Percentiles rank a stretch among this genome's conserved stretches.
Conservation (phyloP, 2,797 vertebrate species). For the Cyclopterus lumpus region DNA sequence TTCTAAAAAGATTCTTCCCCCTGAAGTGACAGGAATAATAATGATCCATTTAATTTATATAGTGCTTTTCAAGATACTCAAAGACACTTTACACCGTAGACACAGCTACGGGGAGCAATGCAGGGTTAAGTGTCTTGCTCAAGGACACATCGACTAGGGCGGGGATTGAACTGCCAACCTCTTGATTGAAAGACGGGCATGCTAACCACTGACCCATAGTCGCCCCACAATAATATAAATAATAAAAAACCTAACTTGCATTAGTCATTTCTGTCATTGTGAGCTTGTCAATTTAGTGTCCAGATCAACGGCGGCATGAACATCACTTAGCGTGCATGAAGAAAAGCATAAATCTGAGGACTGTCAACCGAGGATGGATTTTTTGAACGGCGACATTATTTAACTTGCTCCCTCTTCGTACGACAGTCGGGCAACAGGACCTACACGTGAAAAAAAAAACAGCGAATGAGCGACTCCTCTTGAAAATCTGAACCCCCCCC, state of each 20-base stretch:
- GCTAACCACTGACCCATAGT: no score
- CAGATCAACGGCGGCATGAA: background rate
- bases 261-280: conserved; percentile 27
- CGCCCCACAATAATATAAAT: no score
- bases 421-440: background rate
- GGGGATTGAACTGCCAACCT: no score
- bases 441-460: background rate
- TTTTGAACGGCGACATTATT: conserved; percentile 3
- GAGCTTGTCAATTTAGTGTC: conserved; percentile 23
- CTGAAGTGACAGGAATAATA: background rate
- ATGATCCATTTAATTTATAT: no score
- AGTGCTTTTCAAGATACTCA: no score
- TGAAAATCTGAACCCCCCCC: conserved; percentile 7
- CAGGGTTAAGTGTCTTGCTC: no score
- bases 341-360: conserved; percentile 16
- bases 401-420: background rate
- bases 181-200: no score
- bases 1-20: background rate
- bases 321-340: conserved; percentile 15
- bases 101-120: no score
- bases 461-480: background rate
- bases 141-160: no score
- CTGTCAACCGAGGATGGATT: conserved; percentile 7
- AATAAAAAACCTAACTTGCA: background rate
- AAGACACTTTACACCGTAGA: no score